Conservation (phyloP, 2,888 invertebrate species). For the Aleiodes leptofemur region DNA sequence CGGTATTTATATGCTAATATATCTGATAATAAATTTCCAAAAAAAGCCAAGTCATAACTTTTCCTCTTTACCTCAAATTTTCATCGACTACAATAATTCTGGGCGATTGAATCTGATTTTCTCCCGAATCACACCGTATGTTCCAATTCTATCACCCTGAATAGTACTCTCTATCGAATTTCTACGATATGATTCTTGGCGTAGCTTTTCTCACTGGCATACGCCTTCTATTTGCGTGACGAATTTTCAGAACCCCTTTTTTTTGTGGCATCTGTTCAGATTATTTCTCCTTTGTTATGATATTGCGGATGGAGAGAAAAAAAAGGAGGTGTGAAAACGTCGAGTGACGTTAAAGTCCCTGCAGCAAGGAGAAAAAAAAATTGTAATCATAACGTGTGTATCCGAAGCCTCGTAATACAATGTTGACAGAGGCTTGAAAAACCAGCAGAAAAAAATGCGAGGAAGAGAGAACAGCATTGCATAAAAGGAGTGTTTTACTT, state of each 20-base stretch:
- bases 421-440: slow-evolving; percentile 20
- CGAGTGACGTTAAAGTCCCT: slow-evolving; percentile 11
- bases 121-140: too few relatives aligned
- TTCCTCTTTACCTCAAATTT: too few relatives aligned
- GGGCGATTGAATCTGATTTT: too few relatives aligned
- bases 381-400: slow-evolving; percentile 17
- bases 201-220: too few relatives aligned
- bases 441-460: background rate
- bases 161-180: too few relatives aligned
- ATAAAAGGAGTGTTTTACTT: slow-evolving; percentile 5
- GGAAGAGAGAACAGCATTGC: slow-evolving; percentile 12
- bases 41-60: too few relatives aligned
- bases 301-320: background rate
- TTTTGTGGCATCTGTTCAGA: slow-evolving; percentile 18
- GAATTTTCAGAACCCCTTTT: slow-evolving; percentile 8
- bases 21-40: too few relatives aligned
- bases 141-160: too few relatives aligned
- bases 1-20: too few relatives aligned
- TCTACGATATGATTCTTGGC: too few relatives aligned
- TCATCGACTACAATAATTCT: too few relatives aligned
- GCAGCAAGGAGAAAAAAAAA: slow-evolving; percentile 1
- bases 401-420: slow-evolving; percentile 7
- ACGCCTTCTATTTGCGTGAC: background rate
- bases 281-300: slow-evolving; percentile 2
- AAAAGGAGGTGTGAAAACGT: slow-evolving; percentile 15